These are phyloP conservation scores for Notothenia rossii DNA, from an alignment of 2,113 vertebrate species.

Conservation along the genomic window DNA sequence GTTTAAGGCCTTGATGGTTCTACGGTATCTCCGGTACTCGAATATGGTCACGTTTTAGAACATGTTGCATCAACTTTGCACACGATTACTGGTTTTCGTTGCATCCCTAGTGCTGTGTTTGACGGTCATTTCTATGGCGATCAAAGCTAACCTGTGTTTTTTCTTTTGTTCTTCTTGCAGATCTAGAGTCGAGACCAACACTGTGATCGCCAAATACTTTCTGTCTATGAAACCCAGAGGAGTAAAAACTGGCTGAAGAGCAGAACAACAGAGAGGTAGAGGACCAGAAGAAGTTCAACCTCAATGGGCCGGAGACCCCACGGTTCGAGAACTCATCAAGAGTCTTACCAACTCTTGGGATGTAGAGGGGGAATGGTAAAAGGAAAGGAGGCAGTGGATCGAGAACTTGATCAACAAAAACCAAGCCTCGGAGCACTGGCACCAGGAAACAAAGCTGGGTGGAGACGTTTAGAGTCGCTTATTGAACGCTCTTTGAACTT, in stretches of 20 bases:
- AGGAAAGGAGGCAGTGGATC: not conserved
- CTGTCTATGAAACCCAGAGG: not conserved
- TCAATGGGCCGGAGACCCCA: not conserved
- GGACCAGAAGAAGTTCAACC: not conserved
- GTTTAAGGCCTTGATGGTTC: too few relatives aligned
- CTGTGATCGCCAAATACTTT: slow-evolving; percentile 6
- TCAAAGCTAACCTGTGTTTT: slow-evolving; percentile 17
- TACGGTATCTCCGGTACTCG: too few relatives aligned
- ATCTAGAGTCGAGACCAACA: slow-evolving; percentile 65
- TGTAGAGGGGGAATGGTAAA: not conserved
- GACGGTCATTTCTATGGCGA: not conserved
- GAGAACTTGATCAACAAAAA: slow-evolving; percentile 7
- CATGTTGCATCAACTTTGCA: too few relatives aligned
- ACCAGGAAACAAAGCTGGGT: slow-evolving; percentile 2
- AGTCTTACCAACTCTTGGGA: not conserved
- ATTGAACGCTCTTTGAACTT: slow-evolving; percentile 27
- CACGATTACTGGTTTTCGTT: too few relatives aligned
- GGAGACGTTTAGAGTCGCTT: not conserved
- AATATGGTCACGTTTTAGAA: too few relatives aligned
- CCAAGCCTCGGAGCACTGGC: slow-evolving; percentile 1
- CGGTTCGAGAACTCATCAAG: not conserved
- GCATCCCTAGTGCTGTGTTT: not conserved
- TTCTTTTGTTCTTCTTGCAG: slow-evolving; percentile 50
- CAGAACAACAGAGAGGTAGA: slow-evolving; percentile 54
- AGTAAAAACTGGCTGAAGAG: slow-evolving; percentile 22